phyloP scores from a whole-genome alignment of 2,888 invertebrate species.

The Leucophenga maculata region DNA sequence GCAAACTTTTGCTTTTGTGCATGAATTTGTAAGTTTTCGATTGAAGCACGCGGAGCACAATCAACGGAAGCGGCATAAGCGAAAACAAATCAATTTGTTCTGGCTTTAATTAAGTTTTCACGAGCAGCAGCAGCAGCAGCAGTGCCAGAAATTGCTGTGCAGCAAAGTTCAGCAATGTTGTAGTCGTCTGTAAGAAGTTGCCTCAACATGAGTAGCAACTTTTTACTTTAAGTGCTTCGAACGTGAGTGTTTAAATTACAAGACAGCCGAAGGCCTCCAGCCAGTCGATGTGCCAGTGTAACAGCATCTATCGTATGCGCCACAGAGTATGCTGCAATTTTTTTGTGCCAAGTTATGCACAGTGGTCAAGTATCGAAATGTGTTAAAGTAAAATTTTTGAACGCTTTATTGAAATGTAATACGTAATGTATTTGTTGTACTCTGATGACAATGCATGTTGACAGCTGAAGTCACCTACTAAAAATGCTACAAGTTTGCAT shows the following conservation, averaged over 20 bases:
- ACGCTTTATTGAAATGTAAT: no score
- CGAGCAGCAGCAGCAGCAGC: background rate
- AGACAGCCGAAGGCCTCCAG: constrained; percentile 6
- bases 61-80: background rate
- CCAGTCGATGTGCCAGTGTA: background rate
- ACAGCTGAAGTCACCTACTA: no score
- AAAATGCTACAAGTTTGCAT: no score
- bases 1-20: constrained; percentile 17
- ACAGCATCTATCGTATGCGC: background rate
- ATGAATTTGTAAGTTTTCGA: background rate
- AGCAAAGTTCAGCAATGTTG: background rate
- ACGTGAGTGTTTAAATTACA: constrained; percentile 19
- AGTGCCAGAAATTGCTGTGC: background rate
- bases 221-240: constrained; percentile 7
- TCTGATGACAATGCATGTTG: no score
- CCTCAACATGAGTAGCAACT: constrained; percentile 6
- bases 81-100: constrained; percentile 15
- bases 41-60: background rate
- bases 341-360: background rate
- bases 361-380: no score
- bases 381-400: no score
- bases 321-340: background rate
- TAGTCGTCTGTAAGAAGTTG: background rate
- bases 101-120: constrained; percentile 23
- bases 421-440: no score